Base-by-base conservation (phyloP, 2,113 vertebrate genomes). In the Mastomys natalensis region DNA sequence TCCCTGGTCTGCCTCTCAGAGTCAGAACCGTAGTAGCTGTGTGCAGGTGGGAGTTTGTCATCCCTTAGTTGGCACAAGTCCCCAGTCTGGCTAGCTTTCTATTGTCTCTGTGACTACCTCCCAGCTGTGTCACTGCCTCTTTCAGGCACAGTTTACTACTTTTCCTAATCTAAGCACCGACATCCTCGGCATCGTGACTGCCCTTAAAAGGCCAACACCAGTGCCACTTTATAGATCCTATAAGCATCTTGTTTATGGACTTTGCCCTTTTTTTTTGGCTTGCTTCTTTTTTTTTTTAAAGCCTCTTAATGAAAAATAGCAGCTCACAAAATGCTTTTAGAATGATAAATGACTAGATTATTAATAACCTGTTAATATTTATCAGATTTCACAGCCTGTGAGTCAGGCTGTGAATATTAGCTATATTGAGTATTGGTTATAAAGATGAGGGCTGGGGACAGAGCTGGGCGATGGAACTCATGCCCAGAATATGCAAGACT, bases 331-430 rank as follows among this genome's bases (percentile, higher is more conserved):
- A 90, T n/a, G 48, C 66, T 60, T 73, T 80, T 72, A 37, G n/a
- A 51, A 64, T 89, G 31, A 40, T 82, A 89, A 64, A 73, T 82
- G 37, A 89, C n/a, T 95, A 19, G 51, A 58, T 53, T 87, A 7
- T n/a, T 55, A 45, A 74, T 88, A 53, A 88, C 72, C 24, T 51
- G 73, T 81, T 58, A 90, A 77, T 3, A 82, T 24, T 80, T 45
- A 51, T n/a, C 11, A 21, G 51, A 51, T 89, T 53, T 80, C 62
- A 96, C 93, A n/a, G n/a, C n/a, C n/a, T n/a, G n/a, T n/a, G n/a
- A n/a, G n/a, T n/a, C n/a, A n/a, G n/a, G n/a, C n/a, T n/a, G 66
- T 19, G 2, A 90, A 88, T 60, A 89, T 37, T 76, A 58, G 19
- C 26, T 60, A 43, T 74, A 89, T 92, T n/a, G 48, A 64, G 55